Evolutionary conservation across 2,888 invertebrate species (phyloP).

Genomic region (Branchellion lobata): DNA sequence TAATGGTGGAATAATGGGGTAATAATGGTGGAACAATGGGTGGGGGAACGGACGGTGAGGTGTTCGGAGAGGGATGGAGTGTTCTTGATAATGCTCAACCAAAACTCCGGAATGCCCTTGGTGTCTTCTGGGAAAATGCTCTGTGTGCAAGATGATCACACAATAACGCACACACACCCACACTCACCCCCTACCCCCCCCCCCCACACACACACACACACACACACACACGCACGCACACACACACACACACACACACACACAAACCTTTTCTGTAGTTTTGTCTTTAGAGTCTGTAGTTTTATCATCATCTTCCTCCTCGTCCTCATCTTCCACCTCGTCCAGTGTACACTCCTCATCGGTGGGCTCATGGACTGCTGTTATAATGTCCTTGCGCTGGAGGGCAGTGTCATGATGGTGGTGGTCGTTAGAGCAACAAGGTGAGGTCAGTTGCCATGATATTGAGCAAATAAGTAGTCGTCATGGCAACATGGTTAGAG

Average conservation of each 20-base stretch:
- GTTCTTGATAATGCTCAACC: slow-evolving; percentile 46
- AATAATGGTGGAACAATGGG: too few relatives aligned
- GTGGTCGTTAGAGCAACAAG: too few relatives aligned
- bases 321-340: slow-evolving; percentile 46
- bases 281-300: too few relatives aligned
- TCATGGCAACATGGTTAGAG: too few relatives aligned
- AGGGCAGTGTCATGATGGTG: too few relatives aligned
- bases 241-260: slow-evolving; percentile 2
- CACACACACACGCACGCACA: neutral
- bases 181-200: neutral
- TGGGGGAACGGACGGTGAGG: slow-evolving; percentile 24
- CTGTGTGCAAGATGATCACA: neutral
- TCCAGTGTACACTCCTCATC: slow-evolving; percentile 45
- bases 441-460: too few relatives aligned
- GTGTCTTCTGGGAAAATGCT: slow-evolving; percentile 36
- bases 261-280: slow-evolving; percentile 1
- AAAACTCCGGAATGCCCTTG: slow-evolving; percentile 46
- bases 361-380: slow-evolving; percentile 44
- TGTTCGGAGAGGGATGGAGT: slow-evolving; percentile 13
- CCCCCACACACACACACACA: neutral
- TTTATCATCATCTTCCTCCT: slow-evolving; percentile 38
- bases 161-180: neutral
- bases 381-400: slow-evolving; percentile 41
- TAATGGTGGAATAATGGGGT: too few relatives aligned
- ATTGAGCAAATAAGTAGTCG: too few relatives aligned